Percentiles rank a stretch among this genome's conserved stretches.
phyloP scores from a whole-genome alignment of 1,140 invertebrate genomes.

The Lucilia sericata region DNA sequence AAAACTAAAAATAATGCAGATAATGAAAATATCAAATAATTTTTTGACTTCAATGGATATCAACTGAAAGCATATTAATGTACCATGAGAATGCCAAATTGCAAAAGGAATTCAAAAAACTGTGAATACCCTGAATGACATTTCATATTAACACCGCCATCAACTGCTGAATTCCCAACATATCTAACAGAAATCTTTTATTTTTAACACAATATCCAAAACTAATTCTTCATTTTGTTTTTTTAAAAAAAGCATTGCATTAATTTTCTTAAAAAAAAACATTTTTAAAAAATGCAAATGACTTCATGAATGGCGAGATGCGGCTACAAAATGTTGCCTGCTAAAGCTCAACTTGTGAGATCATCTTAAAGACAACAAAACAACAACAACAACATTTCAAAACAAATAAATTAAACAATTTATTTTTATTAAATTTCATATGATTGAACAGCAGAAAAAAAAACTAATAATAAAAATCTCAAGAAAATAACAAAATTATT shows the following conservation, averaged over 20 bases:
- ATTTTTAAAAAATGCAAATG: not conserved
- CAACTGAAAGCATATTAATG: no score
- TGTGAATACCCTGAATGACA: no score
- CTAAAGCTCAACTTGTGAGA: slow-evolving; percentile 18
- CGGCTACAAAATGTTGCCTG: not conserved
- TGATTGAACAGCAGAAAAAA: not conserved
- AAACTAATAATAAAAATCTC: not conserved
- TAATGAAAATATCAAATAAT: no score
- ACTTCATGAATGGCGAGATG: not conserved
- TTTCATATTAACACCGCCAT: no score
- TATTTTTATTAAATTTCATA: not conserved
- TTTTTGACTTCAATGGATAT: no score
- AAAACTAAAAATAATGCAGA: no score
- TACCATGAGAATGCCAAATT: no score
- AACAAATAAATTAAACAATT: not conserved
- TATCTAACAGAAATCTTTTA: not conserved
- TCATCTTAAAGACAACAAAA: slow-evolving; percentile 7
- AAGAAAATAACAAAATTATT: not conserved
- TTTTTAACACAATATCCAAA: not conserved
- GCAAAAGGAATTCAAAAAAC: no score
- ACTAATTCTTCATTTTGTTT: not conserved
- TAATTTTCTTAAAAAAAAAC: not conserved
- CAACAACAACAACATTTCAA: slow-evolving; percentile 8
- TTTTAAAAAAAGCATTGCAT: not conserved
- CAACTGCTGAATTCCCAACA: no score